phyloP scores from a whole-genome alignment of 2,113 vertebrate species.

The Euleptes europaea region DNA sequence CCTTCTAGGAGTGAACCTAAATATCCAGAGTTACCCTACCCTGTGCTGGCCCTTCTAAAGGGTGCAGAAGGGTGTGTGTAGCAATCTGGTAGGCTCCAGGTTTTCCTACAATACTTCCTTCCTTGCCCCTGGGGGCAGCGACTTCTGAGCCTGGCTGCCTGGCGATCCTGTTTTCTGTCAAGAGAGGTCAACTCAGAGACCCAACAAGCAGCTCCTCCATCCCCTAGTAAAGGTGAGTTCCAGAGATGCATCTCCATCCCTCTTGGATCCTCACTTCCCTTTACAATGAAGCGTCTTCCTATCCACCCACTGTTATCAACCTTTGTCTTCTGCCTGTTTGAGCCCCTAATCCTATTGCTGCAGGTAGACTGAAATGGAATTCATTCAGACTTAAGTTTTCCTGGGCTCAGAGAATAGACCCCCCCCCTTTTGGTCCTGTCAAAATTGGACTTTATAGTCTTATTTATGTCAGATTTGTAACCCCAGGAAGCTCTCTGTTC shows the following conservation, averaged over 20 bases:
- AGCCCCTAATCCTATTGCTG: not conserved
- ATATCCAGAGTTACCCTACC: not conserved
- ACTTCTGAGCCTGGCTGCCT: not conserved
- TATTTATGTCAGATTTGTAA: not conserved
- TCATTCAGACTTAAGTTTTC: not conserved
- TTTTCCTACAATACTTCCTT: not conserved
- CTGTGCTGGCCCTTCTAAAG: not conserved
- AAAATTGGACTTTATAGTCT: not conserved
- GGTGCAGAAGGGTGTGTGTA: not conserved
- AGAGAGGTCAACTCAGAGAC: not conserved
- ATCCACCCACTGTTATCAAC: not conserved
- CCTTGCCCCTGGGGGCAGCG: not conserved
- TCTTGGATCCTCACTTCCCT: not conserved
- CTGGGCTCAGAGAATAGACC: not conserved
- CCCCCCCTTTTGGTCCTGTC: not conserved
- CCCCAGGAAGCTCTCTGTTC: not conserved
- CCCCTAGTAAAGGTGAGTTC: not conserved
- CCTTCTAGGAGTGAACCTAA: not conserved
- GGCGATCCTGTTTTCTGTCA: not conserved
- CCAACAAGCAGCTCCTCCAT: not conserved
- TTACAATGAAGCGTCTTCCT: not conserved
- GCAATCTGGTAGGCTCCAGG: not conserved
- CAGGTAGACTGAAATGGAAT: not conserved
- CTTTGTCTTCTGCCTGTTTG: not conserved
- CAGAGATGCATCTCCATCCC: not conserved